phyloP scores from a whole-genome alignment of 2,888 invertebrate species.

The Aspidiotus destructor region DNA sequence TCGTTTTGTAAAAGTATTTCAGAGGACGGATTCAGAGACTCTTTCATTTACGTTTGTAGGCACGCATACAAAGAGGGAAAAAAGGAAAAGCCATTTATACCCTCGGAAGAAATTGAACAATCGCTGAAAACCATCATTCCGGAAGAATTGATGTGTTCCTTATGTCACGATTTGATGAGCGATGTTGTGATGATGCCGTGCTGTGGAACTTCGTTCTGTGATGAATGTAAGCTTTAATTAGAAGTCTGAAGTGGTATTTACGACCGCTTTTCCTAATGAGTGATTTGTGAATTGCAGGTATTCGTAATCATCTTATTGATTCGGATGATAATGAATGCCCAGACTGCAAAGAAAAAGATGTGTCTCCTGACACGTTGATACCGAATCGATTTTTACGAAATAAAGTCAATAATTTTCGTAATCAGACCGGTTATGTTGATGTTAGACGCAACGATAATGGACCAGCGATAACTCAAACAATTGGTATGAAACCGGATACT shows the following conservation, averaged over 20 bases:
- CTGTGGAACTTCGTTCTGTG: conserved; percentile 96
- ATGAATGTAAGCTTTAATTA: conserved; percentile 70
- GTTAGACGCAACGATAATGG: conserved; percentile 13
- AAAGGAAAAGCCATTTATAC: conserved; percentile 56
- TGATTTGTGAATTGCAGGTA: conserved; percentile 47
- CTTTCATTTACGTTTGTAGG: conserved; percentile 43
- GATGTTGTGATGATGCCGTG: conserved; percentile 98
- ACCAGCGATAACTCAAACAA: conserved; percentile 22
- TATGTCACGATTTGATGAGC: conserved; percentile 82
- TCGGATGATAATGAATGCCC: conserved; percentile 94
- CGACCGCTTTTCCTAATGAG: not conserved
- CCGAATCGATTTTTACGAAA: conserved; percentile 84
- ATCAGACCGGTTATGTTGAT: conserved; percentile 69
- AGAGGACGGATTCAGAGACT: not conserved
- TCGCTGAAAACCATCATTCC: conserved; percentile 59
- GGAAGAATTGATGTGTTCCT: conserved; percentile 79
- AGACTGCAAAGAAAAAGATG: conserved; percentile 83
- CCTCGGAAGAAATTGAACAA: conserved; percentile 45
- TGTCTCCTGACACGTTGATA: conserved; percentile 83
- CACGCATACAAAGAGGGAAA: conserved; percentile 69
- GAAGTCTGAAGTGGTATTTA: not conserved
- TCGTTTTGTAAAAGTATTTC: not conserved
- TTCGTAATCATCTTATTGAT: conserved; percentile 75
- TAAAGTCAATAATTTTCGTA: conserved; percentile 80
- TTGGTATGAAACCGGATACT: conserved; percentile 26